Evolutionary conservation across 2,888 invertebrate species (phyloP).

Genomic region (Drosophila flavopinicola): DNA sequence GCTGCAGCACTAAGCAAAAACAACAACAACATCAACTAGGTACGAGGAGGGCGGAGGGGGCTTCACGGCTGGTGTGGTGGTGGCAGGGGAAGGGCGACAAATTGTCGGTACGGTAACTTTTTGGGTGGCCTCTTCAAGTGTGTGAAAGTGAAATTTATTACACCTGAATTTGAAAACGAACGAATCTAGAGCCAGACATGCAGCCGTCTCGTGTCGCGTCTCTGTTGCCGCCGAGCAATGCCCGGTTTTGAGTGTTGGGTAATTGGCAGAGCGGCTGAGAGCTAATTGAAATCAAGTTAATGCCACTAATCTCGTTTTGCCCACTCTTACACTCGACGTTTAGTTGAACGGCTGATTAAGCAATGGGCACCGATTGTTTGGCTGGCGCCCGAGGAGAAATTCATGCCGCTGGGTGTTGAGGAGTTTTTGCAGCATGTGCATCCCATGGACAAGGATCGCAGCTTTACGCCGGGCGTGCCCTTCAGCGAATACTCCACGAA

Average conservation of each 20-base stretch:
- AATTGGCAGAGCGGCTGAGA: constrained; percentile 37
- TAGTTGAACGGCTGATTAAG: constrained; percentile 85
- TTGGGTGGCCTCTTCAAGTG: constrained; percentile 63
- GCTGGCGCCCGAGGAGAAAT: constrained; percentile 88
- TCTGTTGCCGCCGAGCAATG: constrained; percentile 17
- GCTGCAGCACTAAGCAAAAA: constrained; percentile 24
- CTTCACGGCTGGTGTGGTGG: background rate
- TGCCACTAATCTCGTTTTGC: constrained; percentile 22
- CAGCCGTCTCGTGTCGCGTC: too few species aligned
- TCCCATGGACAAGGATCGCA: constrained; percentile 81
- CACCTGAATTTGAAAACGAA: constrained; percentile 60
- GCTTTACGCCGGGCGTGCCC: constrained; percentile 73
- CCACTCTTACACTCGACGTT: constrained; percentile 5
- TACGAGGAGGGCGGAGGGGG: background rate
- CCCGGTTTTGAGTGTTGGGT: constrained; percentile 41
- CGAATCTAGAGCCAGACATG: constrained; percentile 59
- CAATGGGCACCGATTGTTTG: constrained; percentile 89
- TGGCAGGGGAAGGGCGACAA: constrained; percentile 18
- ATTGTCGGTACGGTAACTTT: constrained; percentile 37
- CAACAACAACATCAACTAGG: constrained; percentile 10
- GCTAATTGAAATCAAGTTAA: constrained; percentile 57
- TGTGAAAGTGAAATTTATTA: constrained; percentile 80
- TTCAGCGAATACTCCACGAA: constrained; percentile 83
- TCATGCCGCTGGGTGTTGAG: constrained; percentile 87
- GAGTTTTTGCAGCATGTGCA: constrained; percentile 87